Percentiles rank a stretch among this genome's conserved stretches.
These are phyloP conservation scores for Plestiodon gilberti DNA, from an alignment of 2,113 vertebrate genomes.

Conservation along the genomic window DNA sequence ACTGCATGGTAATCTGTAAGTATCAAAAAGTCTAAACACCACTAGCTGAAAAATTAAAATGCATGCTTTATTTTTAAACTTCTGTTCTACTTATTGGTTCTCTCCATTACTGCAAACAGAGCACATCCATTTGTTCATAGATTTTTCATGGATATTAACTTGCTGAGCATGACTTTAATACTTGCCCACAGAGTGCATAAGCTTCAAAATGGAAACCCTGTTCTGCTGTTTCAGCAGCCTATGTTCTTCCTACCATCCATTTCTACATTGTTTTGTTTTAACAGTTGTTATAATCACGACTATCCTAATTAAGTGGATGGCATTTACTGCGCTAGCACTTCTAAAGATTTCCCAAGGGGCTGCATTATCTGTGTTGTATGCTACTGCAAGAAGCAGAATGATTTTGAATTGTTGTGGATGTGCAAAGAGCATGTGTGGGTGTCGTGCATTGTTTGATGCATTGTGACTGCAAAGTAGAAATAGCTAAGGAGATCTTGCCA, in stretches of 20 bases:
- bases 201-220: background rate
- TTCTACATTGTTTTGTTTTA: background rate
- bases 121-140: background rate
- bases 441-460: background rate
- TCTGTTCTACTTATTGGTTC: background rate
- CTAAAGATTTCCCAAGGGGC: background rate
- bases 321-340: background rate
- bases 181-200: background rate
- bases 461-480: background rate
- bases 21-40: background rate
- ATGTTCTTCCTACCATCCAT: background rate
- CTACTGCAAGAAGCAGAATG: background rate
- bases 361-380: background rate
- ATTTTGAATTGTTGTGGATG: background rate
- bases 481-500: background rate
- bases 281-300: background rate
- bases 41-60: background rate
- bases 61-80: background rate
- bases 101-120: background rate
- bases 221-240: background rate
- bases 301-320: background rate
- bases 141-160: background rate
- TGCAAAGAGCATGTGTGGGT: accelerated
- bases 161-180: background rate
- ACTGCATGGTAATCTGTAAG: background rate